Base-by-base conservation (phyloP, 2,888 invertebrate species). In the Glaucopsyche alexis region DNA sequence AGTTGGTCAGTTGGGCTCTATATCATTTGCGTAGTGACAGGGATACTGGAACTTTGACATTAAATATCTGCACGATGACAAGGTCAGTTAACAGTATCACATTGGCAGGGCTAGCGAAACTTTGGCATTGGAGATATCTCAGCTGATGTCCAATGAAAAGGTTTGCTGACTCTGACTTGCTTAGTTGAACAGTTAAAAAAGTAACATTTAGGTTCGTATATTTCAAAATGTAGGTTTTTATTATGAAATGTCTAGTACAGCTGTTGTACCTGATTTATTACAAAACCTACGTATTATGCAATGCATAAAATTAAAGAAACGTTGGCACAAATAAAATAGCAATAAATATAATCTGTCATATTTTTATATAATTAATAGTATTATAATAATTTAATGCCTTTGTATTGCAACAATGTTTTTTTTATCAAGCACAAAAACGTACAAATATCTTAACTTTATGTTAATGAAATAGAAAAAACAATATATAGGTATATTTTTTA, bases 201-300 rank as follows among this genome's bases (percentile, higher is more conserved):
- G 60, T 60, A 60, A 60, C 60, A 60, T 60, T 60, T 60, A 60
- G 29, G 55, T 19, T 55, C 16, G 60, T 60, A 60, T 60, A 60
- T 60, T 14, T 60, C 0, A 13, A 60, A 14, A 1, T 16, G 16
- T 55, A 29, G 29, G 60, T 60, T 13, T 60, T 13, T 60, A 11
- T 13, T 29, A 60, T 38, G 13, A 3, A 55, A 55, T 19, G 11
- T 55, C 29, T 60, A 60, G 19, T 60, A 14, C 29, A 29, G 19
- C 60, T 60, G 29, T 47, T 29, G 60, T 60, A 60, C 60, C 60
- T 60, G 60, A 60, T 29, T 29, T 60, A n/a, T 29, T 60, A 60
- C 19, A 38, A n/a, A n/a, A n/a, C n/a, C 1, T 60, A 60, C 1
- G 11, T 60, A 7, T 11, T 38, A 60, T 29, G 29, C 11, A 29